Evolutionary conservation across 2,888 invertebrate genomes (phyloP).

Genomic region (Phrixothrix hirtus): DNA sequence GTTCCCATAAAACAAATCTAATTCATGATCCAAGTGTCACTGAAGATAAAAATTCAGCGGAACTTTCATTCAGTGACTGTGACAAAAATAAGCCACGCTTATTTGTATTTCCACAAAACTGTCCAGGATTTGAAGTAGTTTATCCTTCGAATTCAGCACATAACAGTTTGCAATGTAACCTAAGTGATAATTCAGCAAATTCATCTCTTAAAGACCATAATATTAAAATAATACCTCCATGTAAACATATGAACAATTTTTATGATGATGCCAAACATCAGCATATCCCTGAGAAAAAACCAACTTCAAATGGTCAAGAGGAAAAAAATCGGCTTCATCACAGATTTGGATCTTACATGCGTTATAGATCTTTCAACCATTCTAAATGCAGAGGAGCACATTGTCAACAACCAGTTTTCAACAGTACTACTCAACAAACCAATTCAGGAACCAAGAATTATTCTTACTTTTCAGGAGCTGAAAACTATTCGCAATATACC

Average conservation of each 20-base stretch:
- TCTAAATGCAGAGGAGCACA: conserved; percentile 10
- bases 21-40: no score
- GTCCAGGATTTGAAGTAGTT: conserved; percentile 50
- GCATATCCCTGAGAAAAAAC: background rate
- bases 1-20: background rate
- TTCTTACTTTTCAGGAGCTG: background rate
- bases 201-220: background rate
- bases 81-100: conserved; percentile 32
- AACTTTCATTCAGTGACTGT: background rate
- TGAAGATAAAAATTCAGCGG: background rate
- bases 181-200: background rate
- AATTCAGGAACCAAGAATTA: background rate
- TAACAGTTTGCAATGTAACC: conserved; percentile 1
- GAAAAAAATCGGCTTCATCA: background rate
- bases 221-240: background rate
- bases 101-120: conserved; percentile 51
- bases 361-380: conserved; percentile 7
- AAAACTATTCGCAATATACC: background rate
- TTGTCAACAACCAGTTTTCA: conserved; percentile 5
- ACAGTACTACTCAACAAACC: background rate
- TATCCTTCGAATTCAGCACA: conserved; percentile 3
- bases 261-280: no score
- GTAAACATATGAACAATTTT: no score
- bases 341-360: conserved; percentile 3
- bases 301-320: background rate